These are phyloP conservation scores for Drosophila mayaguana DNA, from an alignment of 2,888 invertebrate genomes.

Conservation along the genomic window DNA sequence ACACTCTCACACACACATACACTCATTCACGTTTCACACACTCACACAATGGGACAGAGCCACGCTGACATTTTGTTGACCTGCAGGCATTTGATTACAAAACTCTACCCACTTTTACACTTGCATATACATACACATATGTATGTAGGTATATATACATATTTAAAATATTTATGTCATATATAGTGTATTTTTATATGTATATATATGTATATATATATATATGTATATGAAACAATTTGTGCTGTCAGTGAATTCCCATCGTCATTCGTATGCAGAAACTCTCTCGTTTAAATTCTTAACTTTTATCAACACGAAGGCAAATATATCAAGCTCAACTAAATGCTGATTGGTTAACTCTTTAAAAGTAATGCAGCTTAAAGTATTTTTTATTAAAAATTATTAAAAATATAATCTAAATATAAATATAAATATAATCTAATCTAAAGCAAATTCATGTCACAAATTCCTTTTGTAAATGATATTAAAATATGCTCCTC, in stretches of 20 bases:
- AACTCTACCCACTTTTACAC: slow-evolving; percentile 40
- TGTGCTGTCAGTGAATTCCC: not conserved
- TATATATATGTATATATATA: not conserved
- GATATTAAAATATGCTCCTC: no score
- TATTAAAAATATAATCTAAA: no score
- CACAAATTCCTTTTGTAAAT: no score
- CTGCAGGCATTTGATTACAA: slow-evolving; percentile 58
- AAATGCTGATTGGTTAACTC: not conserved
- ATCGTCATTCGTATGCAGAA: not conserved
- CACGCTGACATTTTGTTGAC: slow-evolving; percentile 55
- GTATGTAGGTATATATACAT: not conserved
- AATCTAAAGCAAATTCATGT: no score
- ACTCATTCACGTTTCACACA: slow-evolving; percentile 22
- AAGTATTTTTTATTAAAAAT: not conserved
- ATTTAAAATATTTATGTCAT: not conserved
- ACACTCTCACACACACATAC: slow-evolving; percentile 1
- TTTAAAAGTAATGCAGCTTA: not conserved
- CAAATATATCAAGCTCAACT: not conserved
- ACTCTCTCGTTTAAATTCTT: not conserved
- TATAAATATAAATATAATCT: no score
- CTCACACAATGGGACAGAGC: slow-evolving; percentile 27
- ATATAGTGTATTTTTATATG: not conserved
- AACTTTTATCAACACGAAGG: not conserved
- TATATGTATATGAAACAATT: slow-evolving; percentile 7
- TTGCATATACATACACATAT: not conserved